A percentile compares a stretch with the other conserved stretches of the same genome.
Evolutionary conservation across 2,888 invertebrate genomes (phyloP).

Genomic region (Brachynemurus nebulosus): DNA sequence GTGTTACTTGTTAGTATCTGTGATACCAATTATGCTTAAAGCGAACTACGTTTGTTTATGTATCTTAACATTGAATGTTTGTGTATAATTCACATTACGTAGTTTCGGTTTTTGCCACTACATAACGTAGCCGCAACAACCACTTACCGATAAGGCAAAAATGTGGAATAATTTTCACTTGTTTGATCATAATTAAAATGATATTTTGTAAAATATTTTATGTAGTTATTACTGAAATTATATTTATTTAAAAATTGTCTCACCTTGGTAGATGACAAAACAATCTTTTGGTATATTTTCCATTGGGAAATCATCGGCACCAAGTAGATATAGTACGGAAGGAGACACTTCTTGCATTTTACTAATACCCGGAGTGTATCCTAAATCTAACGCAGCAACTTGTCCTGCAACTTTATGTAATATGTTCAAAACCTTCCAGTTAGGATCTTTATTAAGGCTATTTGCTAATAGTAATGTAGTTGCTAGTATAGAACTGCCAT

Average conservation of each 20-base stretch:
- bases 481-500: constrained; percentile 64
- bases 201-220: no score
- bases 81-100: no score
- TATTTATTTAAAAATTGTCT: background rate
- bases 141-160: no score
- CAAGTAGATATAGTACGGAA: constrained; percentile 75
- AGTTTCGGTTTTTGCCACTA: no score
- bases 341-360: constrained; percentile 49
- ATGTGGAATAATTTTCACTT: no score
- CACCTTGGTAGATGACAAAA: constrained; percentile 81
- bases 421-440: constrained; percentile 83
- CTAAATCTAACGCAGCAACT: constrained; percentile 91
- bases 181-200: no score
- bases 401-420: constrained; percentile 86
- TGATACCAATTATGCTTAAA: no score
- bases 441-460: constrained; percentile 36
- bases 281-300: constrained; percentile 68
- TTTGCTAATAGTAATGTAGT: constrained; percentile 47
- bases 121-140: no score
- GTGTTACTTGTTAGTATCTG: no score
- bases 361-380: constrained; percentile 66
- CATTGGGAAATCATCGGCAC: constrained; percentile 82
- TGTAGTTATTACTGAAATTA: background rate
- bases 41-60: no score
- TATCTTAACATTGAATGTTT: no score